These are phyloP conservation scores for Steinernema hermaphroditum DNA, from an alignment of 2,888 invertebrate species.

Conservation along the genomic window DNA sequence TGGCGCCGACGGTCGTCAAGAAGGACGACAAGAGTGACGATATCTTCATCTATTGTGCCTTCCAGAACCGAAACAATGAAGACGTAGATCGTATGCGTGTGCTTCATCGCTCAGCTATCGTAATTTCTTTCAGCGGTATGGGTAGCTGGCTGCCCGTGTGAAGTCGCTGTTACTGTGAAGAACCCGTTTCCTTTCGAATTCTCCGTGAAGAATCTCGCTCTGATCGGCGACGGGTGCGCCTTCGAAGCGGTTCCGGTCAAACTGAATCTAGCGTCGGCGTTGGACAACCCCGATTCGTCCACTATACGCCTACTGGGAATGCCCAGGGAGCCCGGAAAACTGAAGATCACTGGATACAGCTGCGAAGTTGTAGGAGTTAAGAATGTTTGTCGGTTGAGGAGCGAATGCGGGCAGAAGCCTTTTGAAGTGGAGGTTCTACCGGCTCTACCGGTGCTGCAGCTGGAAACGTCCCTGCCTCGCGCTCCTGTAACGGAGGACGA, in stretches of 20 bases:
- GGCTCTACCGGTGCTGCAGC: slow-evolving; percentile 43
- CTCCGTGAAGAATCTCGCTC: slow-evolving; percentile 50
- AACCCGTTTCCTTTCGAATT: slow-evolving; percentile 49
- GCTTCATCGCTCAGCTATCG: not conserved
- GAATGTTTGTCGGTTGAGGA: not conserved
- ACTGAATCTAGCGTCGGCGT: slow-evolving; percentile 53
- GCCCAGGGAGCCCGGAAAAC: slow-evolving; percentile 44
- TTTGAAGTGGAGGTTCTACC: slow-evolving; percentile 49
- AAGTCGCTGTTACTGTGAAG: slow-evolving; percentile 46
- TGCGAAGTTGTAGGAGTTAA: slow-evolving; percentile 21
- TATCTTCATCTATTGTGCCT: slow-evolving; percentile 65
- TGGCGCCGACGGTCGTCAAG: slow-evolving; percentile 58
- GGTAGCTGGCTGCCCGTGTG: slow-evolving; percentile 58
- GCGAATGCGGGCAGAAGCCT: not conserved
- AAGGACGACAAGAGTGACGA: slow-evolving; percentile 37
- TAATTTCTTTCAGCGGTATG: slow-evolving; percentile 45
- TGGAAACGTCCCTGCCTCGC: slow-evolving; percentile 55
- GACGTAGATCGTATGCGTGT: not conserved
- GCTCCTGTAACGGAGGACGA: slow-evolving; percentile 59
- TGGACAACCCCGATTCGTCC: slow-evolving; percentile 40
- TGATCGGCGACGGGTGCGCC: slow-evolving; percentile 55
- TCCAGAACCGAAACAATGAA: slow-evolving; percentile 44
- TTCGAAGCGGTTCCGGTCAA: slow-evolving; percentile 63
- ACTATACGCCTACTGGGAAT: slow-evolving; percentile 57
- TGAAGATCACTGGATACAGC: slow-evolving; percentile 31